Percentiles rank a stretch among this genome's conserved stretches.
phyloP scores from a whole-genome alignment of 2,888 invertebrate genomes.

The Alloscopus bannaensis region DNA sequence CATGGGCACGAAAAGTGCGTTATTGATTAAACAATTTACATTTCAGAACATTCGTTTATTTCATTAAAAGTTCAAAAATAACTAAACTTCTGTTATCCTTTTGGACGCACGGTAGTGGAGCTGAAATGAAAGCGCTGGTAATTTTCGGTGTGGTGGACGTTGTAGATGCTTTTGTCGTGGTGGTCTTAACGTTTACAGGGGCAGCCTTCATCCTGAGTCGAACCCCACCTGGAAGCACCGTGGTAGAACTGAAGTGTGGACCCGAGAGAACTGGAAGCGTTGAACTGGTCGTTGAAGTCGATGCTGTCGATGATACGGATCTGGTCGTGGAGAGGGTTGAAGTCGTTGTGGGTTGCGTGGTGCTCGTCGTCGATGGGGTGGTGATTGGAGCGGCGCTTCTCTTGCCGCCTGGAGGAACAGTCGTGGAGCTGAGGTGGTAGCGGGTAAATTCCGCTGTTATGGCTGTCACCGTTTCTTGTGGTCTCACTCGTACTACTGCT shows the following conservation, averaged over 20 bases:
- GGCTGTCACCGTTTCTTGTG: neutral
- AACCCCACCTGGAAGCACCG: neutral
- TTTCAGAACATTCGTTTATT: too few relatives aligned
- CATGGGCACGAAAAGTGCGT: too few relatives aligned
- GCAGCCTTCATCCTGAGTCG: neutral
- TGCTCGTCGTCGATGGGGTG: neutral
- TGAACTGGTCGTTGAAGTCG: neutral
- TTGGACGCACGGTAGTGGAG: too few relatives aligned
- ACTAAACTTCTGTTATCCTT: too few relatives aligned
- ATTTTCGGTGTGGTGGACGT: too few relatives aligned
- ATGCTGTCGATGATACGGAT: neutral
- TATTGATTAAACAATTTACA: too few relatives aligned
- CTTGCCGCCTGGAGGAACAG: too few relatives aligned
- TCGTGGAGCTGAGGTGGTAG: slow-evolving; percentile 1
- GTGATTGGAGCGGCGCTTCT: neutral
- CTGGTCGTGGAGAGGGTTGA: neutral
- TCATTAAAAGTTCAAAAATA: too few relatives aligned
- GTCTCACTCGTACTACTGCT: neutral
- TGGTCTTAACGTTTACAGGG: too few relatives aligned
- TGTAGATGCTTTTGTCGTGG: too few relatives aligned
- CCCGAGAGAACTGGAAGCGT: neutral
- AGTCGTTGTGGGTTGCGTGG: neutral
- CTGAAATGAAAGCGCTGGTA: too few relatives aligned
- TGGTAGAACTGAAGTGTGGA: too few relatives aligned
- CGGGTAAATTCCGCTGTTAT: neutral